Base-by-base conservation (phyloP, 2,113 vertebrate genomes). In the Pelodiscus sinensis region DNA sequence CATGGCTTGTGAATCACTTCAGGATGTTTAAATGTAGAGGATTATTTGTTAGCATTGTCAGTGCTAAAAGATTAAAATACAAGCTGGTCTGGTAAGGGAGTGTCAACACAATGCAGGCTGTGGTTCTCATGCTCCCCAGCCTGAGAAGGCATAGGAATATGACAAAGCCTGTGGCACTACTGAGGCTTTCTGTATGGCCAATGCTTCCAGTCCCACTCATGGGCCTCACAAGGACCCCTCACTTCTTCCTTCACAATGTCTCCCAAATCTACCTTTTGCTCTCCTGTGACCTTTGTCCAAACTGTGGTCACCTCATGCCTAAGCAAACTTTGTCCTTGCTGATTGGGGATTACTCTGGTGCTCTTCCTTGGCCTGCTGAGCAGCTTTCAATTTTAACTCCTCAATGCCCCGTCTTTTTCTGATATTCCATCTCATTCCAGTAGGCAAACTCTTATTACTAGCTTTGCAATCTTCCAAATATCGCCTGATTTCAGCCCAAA, bases 401-500 rank as follows among this genome's bases (percentile, higher is more conserved):
- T 44, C 3, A 6, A 58, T 62, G 50, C 44, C 54, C 21, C 56
- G 58, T 83, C 85, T 54, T 50, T 86, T 65, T 51, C 57, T 68
- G 52, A 58, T 24, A 68, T 55, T 22, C 71, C 56, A 14, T 57
- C 73, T 60, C 54, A 55, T 51, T 50, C 25, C 9, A 81, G n/a
- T 2, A 88, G 85, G 80, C 86, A 92, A 96, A 89, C 65, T 88
- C 85, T 92, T 75, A 77, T 52, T 90, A 80, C 15, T 88, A 85
- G 82, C n/a, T 82, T 71, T 13, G 4, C 19, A 92, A 58, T 88
- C 92, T 95, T 96, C 94, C 88, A 93, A 94, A 91, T 88, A 96
- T 96, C 95, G 88, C 82, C 54, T 94, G 83, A 81, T 92, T 93
- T 93, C 38, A 94, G 77, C 50, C 65, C 83, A 95, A 95, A 94